phyloP scores from a whole-genome alignment of 2,888 invertebrate genomes.

The Cheiracanthium punctorium region DNA sequence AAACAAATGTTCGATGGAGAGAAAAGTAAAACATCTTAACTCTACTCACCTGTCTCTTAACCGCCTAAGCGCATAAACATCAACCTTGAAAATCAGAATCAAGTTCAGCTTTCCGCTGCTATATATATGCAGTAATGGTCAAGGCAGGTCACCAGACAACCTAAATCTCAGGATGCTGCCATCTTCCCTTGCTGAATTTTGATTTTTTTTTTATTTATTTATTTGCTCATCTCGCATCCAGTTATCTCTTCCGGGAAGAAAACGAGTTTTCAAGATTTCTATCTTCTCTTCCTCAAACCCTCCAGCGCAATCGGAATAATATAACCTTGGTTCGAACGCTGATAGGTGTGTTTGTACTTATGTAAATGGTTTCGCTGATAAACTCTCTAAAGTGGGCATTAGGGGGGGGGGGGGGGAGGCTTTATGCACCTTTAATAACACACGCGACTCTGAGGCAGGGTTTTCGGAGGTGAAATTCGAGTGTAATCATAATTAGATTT shows the following conservation, averaged over 20 bases:
- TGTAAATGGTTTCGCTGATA: not conserved
- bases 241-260: not conserved
- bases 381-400: not conserved
- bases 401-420: no score
- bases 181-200: not conserved
- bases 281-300: not conserved
- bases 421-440: no score
- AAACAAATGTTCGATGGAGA: not conserved
- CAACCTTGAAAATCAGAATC: conserved; percentile 6
- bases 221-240: not conserved
- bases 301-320: not conserved
- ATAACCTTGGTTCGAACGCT: not conserved
- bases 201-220: not conserved
- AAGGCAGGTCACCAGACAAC: conserved; percentile 8
- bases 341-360: not conserved
- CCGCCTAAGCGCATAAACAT: not conserved
- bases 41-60: not conserved
- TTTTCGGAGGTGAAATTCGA: no score
- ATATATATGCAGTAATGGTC: not conserved
- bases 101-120: not conserved
- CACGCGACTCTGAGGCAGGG: no score
- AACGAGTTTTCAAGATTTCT: not conserved
- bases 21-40: not conserved
- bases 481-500: no score
- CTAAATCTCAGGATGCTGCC: not conserved